A percentile compares a stretch with the other conserved stretches of the same genome.
Evolutionary conservation across 2,797 vertebrate species (phyloP).

Genomic region (Iguana delicatissima): DNA sequence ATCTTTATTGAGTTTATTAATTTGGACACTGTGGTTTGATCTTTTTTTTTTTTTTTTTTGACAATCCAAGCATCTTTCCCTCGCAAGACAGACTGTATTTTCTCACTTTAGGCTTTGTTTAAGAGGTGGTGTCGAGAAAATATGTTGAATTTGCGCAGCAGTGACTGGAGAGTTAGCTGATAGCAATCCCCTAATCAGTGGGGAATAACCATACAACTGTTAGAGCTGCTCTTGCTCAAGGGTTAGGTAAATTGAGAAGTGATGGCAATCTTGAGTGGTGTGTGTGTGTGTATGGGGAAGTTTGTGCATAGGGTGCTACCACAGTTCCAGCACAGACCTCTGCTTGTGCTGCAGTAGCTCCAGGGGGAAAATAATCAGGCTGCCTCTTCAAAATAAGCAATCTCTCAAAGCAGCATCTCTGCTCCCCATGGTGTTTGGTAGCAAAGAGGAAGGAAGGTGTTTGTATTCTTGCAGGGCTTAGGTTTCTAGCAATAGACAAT

Average conservation of each 20-base stretch:
- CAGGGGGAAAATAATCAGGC: background rate
- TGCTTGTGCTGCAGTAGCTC: background rate
- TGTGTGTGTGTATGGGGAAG: no score
- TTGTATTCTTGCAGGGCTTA: background rate
- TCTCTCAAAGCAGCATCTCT: background rate
- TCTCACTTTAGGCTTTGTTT: background rate
- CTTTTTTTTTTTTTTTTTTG: background rate
- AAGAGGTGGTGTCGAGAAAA: background rate
- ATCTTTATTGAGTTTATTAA: background rate
- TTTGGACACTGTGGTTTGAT: background rate
- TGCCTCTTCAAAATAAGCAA: background rate
- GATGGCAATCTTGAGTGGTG: background rate
- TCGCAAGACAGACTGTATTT: background rate
- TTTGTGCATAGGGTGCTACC: background rate
- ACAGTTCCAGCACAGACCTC: background rate
- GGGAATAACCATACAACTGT: background rate
- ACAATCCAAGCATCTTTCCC: background rate
- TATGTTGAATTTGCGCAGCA: background rate
- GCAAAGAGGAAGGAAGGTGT: background rate
- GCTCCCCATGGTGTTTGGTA: background rate
- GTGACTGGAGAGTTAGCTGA: background rate
- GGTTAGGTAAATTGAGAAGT: background rate
- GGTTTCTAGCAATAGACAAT: background rate
- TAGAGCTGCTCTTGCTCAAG: background rate
- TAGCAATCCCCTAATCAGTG: accelerated